Percentiles rank a stretch among this genome's conserved stretches.
These are phyloP conservation scores for Callimico goeldii DNA, from an alignment of 2,797 vertebrate species.

Conservation along the genomic window DNA sequence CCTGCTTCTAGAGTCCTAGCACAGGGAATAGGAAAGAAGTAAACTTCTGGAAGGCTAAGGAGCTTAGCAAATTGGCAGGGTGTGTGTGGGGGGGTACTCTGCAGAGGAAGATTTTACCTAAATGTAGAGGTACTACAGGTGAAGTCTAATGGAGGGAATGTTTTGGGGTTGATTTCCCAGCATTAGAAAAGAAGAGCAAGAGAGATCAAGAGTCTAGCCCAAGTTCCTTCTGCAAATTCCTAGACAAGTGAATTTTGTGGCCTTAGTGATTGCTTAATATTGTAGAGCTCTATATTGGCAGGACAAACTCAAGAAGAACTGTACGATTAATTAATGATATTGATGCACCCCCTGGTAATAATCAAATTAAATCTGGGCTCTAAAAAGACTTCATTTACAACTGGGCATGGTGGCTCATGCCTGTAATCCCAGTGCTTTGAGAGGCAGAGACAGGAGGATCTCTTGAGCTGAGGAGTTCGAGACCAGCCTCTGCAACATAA, in stretches of 20 bases:
- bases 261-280: neutral
- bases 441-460: neutral
- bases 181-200: neutral
- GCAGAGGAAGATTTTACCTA: neutral
- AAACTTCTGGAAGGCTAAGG: neutral
- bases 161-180: neutral
- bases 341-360: neutral
- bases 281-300: neutral
- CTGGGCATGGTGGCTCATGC: neutral
- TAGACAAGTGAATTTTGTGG: neutral
- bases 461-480: neutral
- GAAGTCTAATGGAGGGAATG: neutral
- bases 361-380: neutral
- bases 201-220: neutral
- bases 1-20: neutral
- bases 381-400: neutral
- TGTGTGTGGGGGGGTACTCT: fast-evolving
- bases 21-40: neutral
- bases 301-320: neutral
- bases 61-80: neutral
- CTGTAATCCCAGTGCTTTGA: neutral
- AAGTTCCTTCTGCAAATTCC: neutral
- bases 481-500: neutral
- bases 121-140: neutral
- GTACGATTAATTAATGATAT: neutral